These are phyloP conservation scores for Electrophaes corylata DNA, from an alignment of 2,888 invertebrate species.

Conservation along the genomic window DNA sequence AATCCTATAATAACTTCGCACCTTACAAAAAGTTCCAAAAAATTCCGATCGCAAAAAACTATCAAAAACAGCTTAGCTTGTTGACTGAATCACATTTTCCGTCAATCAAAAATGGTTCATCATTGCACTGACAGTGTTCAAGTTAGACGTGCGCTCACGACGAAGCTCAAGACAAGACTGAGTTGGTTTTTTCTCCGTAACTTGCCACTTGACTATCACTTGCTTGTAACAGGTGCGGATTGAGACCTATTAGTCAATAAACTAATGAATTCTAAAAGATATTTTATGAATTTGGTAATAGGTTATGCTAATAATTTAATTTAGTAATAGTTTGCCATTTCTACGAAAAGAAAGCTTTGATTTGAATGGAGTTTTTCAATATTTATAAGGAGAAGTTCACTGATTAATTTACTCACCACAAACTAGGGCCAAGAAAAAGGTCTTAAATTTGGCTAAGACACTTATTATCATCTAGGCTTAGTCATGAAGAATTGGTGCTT, in stretches of 20 bases:
- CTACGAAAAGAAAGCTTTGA: constrained; percentile 23
- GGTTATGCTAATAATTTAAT: constrained; percentile 24
- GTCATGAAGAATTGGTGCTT: too few relatives aligned
- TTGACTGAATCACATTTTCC: constrained; percentile 81
- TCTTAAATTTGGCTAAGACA: too few relatives aligned
- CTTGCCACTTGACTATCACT: constrained; percentile 50
- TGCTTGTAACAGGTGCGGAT: constrained; percentile 50
- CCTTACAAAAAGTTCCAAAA: constrained; percentile 46
- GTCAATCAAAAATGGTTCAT: constrained; percentile 77
- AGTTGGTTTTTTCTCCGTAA: not conserved
- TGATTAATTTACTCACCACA: too few relatives aligned
- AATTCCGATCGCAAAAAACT: constrained; percentile 43
- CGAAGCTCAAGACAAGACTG: constrained; percentile 39
- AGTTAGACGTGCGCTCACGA: constrained; percentile 36
- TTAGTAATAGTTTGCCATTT: constrained; percentile 21
- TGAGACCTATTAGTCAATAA: constrained; percentile 23
- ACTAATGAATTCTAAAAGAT: constrained; percentile 23
- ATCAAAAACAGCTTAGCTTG: constrained; percentile 49
- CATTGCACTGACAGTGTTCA: constrained; percentile 42
- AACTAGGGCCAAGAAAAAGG: too few relatives aligned
- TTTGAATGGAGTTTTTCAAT: constrained; percentile 11
- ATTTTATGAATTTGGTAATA: constrained; percentile 25
- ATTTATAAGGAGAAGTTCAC: not conserved
- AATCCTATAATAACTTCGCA: constrained; percentile 51
- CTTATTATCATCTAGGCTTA: too few relatives aligned